Evolutionary conservation across 2,113 vertebrate genomes (phyloP), one percentile per base, ranked within the genome.

Genomic region (Sturnira hondurensis): DNA sequence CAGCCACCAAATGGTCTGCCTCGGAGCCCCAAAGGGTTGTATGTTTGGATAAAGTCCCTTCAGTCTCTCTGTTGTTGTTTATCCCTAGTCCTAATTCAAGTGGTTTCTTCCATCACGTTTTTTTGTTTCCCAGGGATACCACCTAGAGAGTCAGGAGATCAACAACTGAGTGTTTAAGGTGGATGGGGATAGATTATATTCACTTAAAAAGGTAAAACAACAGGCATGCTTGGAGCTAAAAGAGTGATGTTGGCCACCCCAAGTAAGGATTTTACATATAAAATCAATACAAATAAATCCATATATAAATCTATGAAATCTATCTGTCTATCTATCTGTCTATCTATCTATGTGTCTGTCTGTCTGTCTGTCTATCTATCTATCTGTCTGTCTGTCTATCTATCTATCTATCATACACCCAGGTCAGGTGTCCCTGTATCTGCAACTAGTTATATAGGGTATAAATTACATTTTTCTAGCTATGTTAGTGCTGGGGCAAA

Each of bases 1-100:
- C 78, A 86, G 88, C 68, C 85, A 96, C 97, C 97, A 97, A 98
- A 98, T 97, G 97, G 97, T 68, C 87, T 70, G 65, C n/a, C 80
- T 92, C 61, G 33, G 90, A 97, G 87, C 61, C 73, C 89, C 83
- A 70, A 54, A 89, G 95, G 63, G 88, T 92, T 77, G 28, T 65
- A 26, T 97, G 97, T 97, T 98, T 97, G 94, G 88, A 96, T 93
- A 96, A 96, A 76, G 96, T 96, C 82, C 89, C 71, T 61, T 24
- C 12, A 73, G 85, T 58, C 85, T 84, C 91, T 90, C 85, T 97
- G 96, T 95, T 96, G 71, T 95, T 98, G 97, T 97, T 98, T 97
- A 98, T 96, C 93, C 96, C 63, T 0, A 95, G 94, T 86, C 89
- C 78, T 84, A 52, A 97, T 92, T 96, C 85, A 91, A 95, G 81